Base-by-base conservation (phyloP, 2,888 invertebrate species). In the Caradrina kadenii region DNA sequence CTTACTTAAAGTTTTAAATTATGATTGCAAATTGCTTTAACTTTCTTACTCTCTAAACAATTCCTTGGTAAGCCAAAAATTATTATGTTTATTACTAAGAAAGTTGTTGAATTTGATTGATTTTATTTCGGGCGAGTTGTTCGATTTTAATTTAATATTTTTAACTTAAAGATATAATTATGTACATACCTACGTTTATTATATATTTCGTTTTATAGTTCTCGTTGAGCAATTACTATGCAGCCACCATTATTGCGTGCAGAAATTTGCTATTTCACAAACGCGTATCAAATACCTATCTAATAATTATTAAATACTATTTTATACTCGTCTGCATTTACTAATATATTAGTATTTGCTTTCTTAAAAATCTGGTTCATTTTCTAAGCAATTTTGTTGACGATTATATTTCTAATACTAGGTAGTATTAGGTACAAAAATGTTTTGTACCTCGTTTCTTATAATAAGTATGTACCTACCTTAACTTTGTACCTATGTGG, bases 251-350 rank as follows among this genome's bases (percentile, higher is more conserved):
- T 64, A 31, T 64, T n/a, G 63, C 64, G 48, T 64, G 63, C 48
- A 64, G 31, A 13, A 13, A 63, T 63, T 21, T 63, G 45, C 21
- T 63, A n/a, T 63, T 63, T 63, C 63, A 63, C n/a, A 48, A 63
- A 21, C 19, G 45, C 45, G 63, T 19, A 45, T 63, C 45, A 13
- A 45, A 48, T 62, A 45, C 17, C 45, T 62, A 39, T 13, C 0
- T 13, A 13, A 39, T 11, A 61, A 62, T 31, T 31, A 8, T 11
- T 19, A 17, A 5, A 17, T 19, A 19, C 5, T 17, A 45, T 19
- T 26, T 1, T 17, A 17, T 45, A 26, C 0, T 5, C 45, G 17
- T 21, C 2, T 63, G 45, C 21, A 13, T 61, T 45, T 4, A 0
- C 2, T 21, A 26, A 35, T 5, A 8, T 35, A 8, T 35, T 35